These are phyloP conservation scores for Beris morrisii DNA, from an alignment of 2,888 invertebrate genomes.

Conservation along the genomic window DNA sequence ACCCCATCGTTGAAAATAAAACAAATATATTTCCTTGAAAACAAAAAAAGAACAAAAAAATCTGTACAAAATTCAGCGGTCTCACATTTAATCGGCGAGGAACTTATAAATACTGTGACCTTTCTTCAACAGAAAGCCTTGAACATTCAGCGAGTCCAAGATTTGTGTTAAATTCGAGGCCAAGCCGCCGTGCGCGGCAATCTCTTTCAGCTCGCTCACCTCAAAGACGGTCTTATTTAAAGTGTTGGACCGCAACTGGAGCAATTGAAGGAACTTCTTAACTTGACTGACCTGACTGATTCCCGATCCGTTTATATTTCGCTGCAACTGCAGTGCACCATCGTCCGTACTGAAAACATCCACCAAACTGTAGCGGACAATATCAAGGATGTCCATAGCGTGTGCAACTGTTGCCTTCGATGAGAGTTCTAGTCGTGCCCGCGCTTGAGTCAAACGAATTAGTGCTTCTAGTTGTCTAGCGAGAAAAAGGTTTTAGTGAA, in stretches of 20 bases:
- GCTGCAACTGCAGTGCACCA: conserved; percentile 57
- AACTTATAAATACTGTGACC: conserved; percentile 73
- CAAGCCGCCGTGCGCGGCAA: conserved; percentile 69
- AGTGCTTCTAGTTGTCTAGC: conserved; percentile 83
- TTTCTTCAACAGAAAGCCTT: conserved; percentile 83
- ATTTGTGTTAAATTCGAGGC: conserved; percentile 67
- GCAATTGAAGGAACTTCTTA: conserved; percentile 69
- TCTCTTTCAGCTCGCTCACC: conserved; percentile 72
- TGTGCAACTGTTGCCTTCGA: conserved; percentile 78
- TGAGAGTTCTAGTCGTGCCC: conserved; percentile 84
- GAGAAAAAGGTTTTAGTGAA: background rate
- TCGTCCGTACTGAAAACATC: conserved; percentile 76
- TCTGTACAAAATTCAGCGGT: background rate
- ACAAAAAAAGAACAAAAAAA: background rate
- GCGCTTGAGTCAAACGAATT: conserved; percentile 81
- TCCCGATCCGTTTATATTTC: conserved; percentile 73
- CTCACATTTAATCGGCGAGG: conserved; percentile 51
- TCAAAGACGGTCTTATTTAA: conserved; percentile 73
- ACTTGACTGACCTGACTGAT: conserved; percentile 71
- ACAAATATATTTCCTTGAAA: background rate
- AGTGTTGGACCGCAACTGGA: conserved; percentile 68
- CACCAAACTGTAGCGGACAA: conserved; percentile 77
- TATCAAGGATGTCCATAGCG: conserved; percentile 82
- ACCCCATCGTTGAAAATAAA: background rate
- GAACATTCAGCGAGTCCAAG: conserved; percentile 77